These are phyloP conservation scores for Pelecanoides urinatrix DNA, from an alignment of 2,113 vertebrate genomes.

Conservation along the genomic window DNA sequence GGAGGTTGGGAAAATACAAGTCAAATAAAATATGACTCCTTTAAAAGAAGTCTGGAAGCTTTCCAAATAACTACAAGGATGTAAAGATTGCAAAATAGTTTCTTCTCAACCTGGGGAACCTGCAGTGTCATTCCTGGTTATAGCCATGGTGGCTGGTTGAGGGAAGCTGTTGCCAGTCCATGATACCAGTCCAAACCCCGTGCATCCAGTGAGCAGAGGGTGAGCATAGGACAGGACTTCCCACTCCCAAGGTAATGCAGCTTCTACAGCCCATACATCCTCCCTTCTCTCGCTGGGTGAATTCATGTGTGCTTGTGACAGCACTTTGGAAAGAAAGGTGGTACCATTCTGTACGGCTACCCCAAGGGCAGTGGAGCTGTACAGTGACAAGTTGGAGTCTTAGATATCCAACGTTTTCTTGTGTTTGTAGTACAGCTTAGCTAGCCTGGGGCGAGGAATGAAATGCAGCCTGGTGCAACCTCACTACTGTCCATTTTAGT, in stretches of 20 bases:
- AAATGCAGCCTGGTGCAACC: neutral
- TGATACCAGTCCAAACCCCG: neutral
- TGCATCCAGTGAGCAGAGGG: neutral
- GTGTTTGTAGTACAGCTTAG: neutral
- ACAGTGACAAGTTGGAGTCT: neutral
- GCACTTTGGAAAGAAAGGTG: neutral
- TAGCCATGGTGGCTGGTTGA: neutral
- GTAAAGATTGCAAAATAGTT: neutral
- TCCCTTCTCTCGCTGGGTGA: neutral
- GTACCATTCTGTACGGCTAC: neutral
- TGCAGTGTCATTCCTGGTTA: neutral
- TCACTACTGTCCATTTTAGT: neutral
- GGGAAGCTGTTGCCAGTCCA: neutral
- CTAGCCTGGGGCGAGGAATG: neutral
- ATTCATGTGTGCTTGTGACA: neutral
- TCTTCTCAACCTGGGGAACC: neutral
- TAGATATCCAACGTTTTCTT: neutral
- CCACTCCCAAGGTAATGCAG: neutral
- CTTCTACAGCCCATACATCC: neutral
- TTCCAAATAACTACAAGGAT: neutral
- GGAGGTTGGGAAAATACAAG: neutral
- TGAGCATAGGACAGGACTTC: neutral
- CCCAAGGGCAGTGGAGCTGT: neutral
- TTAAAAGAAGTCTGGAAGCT: neutral
- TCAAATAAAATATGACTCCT: neutral